Evolutionary conservation across 2,797 vertebrate species (phyloP), one percentile per base, ranked within the genome.

Genomic region (Gadopsis bispinosus): DNA sequence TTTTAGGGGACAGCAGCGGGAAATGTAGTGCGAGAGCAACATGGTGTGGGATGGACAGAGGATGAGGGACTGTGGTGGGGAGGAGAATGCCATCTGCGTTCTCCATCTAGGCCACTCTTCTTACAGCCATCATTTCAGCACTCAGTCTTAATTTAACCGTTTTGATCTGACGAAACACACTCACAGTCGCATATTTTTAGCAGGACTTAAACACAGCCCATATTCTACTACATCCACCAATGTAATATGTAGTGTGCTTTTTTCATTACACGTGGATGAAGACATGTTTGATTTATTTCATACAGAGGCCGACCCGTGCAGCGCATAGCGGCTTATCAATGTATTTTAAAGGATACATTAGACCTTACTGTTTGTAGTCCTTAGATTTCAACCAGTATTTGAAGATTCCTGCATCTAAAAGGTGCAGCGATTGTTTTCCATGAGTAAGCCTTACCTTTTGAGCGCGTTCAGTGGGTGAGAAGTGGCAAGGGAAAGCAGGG

Each of bases 1-100:
- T 89, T 94, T 92, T 82, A 86, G 64, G 87, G 83, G 88, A 90
- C 87, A 70, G 86, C 64, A 56, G 86, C 79, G 85, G 86, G 85
- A 91, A 86, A 91, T 89, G 88, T 80, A 87, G 83, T 86, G 82
- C 70, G 81, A 87, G 77, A 78, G 86, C 68, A 87, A 87, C 87
- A 86, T 68, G 73, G 83, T 80, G 81, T 14, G 16, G 73, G 85
- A 83, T 86, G 87, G 91, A 90, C 82, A 7, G 69, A 79, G 84
- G 75, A 80, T 45, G 72, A 60, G 84, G 71, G 80, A 64, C 39
- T 3, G 74, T 59, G 72, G 75, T 73, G 67, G 75, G 35, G 54
- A 41, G 37, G 75, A 53, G 39, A 13, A n/a, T 20, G 69, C 80
- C 90, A 88, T 87, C 86, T 88, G 82, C 73, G 67, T 85, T 81